A percentile compares a stretch with the other conserved stretches of the same genome.
phyloP scores from a whole-genome alignment of 2,113 vertebrate species.

The Tychaedon coryphoeus region DNA sequence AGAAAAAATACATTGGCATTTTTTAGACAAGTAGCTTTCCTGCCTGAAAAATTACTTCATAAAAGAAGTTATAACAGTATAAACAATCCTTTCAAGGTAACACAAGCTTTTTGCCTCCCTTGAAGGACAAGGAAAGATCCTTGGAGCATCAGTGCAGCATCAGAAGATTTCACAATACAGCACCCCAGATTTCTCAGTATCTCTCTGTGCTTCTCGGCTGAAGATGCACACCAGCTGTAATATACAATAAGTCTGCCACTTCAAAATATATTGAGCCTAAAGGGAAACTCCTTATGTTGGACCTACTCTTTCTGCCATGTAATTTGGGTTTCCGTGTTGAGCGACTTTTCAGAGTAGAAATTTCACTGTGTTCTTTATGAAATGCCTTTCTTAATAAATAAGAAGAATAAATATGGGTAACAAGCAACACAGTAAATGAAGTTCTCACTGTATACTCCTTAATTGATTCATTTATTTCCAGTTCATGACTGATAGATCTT shows the following conservation, averaged over 20 bases:
- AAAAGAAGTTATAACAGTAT: not conserved
- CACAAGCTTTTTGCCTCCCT: not conserved
- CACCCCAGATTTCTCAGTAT: not conserved
- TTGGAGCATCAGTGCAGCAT: not conserved
- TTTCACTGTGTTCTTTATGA: not conserved
- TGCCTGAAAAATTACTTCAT: not conserved
- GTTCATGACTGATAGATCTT: not conserved
- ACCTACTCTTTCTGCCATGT: not conserved
- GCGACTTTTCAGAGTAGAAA: not conserved
- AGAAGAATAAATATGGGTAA: not conserved
- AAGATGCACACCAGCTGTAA: not conserved
- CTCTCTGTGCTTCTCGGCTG: not conserved
- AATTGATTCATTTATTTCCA: not conserved
- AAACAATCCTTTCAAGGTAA: not conserved
- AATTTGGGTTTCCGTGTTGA: not conserved
- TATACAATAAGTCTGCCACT: not conserved
- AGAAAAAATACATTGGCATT: not conserved
- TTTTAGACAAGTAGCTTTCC: not conserved
- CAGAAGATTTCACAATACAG: not conserved
- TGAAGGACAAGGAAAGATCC: not conserved
- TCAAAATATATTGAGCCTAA: not conserved
- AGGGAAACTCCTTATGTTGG: not conserved
- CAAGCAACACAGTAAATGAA: not conserved
- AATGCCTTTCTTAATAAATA: not conserved
- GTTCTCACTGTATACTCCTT: not conserved